A percentile compares a stretch with the other conserved stretches of the same genome.
Conservation (phyloP, 1,140 invertebrate species). For the Bombus vancouverensis region DNA sequence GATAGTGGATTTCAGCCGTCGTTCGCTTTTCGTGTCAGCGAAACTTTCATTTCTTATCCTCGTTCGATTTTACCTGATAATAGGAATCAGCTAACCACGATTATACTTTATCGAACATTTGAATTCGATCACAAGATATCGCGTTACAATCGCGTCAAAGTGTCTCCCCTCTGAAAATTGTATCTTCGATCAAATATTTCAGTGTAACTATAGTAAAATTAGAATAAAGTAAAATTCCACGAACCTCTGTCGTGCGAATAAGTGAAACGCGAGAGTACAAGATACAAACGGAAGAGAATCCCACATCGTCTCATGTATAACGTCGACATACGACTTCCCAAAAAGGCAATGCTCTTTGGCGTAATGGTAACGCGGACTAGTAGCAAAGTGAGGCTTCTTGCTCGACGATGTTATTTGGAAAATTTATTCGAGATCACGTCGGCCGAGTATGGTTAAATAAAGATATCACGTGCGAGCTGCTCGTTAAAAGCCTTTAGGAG, state of each 20-base stretch:
- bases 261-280: background rate
- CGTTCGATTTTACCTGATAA: constrained; percentile 44
- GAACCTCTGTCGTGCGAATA: background rate
- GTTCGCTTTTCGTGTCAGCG: background rate
- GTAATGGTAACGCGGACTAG: constrained; percentile 8
- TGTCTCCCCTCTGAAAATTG: background rate
- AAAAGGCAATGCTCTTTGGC: constrained; percentile 10
- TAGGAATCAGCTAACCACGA: constrained; percentile 48
- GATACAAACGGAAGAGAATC: too few species aligned
- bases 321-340: background rate
- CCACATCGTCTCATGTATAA: background rate
- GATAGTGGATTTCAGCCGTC: constrained; percentile 68
- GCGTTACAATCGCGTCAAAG: constrained; percentile 5
- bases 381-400: background rate
- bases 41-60: background rate
- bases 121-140: constrained; percentile 19
- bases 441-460: constrained; percentile 59
- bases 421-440: constrained; percentile 61
- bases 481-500: constrained; percentile 63
- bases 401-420: constrained; percentile 13
- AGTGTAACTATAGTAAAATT: background rate
- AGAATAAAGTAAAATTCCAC: constrained; percentile 13
- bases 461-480: constrained; percentile 60
- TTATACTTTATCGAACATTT: constrained; percentile 33
- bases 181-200: background rate